These are phyloP conservation scores for Lasioglossum albipes DNA, from an alignment of 1,140 invertebrate genomes.

Conservation along the genomic window DNA sequence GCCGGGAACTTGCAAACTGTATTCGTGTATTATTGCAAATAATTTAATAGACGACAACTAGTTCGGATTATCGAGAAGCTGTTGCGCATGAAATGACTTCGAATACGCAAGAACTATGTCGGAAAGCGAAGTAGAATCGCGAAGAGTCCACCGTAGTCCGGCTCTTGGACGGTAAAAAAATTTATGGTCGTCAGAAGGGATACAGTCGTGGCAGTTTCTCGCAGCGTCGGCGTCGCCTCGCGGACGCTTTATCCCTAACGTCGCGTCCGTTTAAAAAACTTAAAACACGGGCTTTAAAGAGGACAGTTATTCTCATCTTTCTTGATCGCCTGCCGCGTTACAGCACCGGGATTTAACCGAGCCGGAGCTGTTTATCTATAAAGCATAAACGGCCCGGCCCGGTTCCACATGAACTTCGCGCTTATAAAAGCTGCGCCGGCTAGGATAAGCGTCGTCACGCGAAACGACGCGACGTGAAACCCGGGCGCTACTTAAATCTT, in stretches of 20 bases:
- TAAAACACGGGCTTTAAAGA: neutral
- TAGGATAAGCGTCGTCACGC: no score
- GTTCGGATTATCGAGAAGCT: no score
- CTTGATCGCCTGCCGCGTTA: neutral
- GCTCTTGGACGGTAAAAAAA: neutral
- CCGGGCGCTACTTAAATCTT: neutral
- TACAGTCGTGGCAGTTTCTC: no score
- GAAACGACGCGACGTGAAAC: no score
- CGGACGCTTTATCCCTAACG: constrained; percentile 4
- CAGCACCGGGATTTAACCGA: neutral
- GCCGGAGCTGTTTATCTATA: neutral
- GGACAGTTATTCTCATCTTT: neutral
- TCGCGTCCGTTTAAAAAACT: neutral
- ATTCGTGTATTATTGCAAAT: no score
- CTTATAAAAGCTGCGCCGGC: neutral
- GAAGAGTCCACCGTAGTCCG: neutral
- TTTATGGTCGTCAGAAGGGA: neutral
- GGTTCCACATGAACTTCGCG: neutral
- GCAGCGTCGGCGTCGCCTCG: neutral
- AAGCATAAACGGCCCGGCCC: neutral
- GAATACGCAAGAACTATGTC: no score
- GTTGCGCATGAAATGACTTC: no score
- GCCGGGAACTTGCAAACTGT: no score
- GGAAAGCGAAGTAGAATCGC: neutral
- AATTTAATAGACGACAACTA: no score